Evolutionary conservation across 2,797 vertebrate species (phyloP).

Genomic region (Thalassophryne amazonica): DNA sequence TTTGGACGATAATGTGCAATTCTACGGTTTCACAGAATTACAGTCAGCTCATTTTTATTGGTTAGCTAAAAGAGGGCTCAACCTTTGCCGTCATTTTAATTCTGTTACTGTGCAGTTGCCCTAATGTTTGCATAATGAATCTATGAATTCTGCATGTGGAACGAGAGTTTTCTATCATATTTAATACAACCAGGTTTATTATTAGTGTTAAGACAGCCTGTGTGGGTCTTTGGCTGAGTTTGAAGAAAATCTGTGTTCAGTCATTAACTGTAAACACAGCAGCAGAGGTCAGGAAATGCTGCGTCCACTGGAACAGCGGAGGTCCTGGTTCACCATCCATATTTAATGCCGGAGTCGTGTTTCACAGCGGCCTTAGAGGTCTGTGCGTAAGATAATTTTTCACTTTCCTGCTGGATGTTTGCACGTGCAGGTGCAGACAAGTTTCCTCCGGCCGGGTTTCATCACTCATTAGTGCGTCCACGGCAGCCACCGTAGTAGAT

Average conservation of each 20-base stretch:
- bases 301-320: constrained; percentile 34
- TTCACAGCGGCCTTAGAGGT: constrained; percentile 33
- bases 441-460: constrained; percentile 46
- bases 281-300: constrained; percentile 18
- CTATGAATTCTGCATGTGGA: no score
- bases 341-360: constrained; percentile 47
- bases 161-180: no score
- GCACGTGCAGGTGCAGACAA: constrained; percentile 12
- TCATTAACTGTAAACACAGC: constrained; percentile 35
- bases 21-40: no score
- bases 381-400: background rate
- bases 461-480: constrained; percentile 50
- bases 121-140: no score
- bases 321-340: constrained; percentile 38
- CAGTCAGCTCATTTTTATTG: no score
- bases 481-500: constrained; percentile 38
- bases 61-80: no score
- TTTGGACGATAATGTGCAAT: no score
- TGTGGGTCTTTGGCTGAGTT: no score
- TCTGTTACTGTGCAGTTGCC: no score
- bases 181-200: no score
- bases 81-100: no score
- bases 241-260: constrained; percentile 23
- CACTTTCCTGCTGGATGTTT: background rate
- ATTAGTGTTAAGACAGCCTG: no score